Evolutionary conservation across 2,113 vertebrate genomes (phyloP).

Genomic region (Nannobrachium achirus): DNA sequence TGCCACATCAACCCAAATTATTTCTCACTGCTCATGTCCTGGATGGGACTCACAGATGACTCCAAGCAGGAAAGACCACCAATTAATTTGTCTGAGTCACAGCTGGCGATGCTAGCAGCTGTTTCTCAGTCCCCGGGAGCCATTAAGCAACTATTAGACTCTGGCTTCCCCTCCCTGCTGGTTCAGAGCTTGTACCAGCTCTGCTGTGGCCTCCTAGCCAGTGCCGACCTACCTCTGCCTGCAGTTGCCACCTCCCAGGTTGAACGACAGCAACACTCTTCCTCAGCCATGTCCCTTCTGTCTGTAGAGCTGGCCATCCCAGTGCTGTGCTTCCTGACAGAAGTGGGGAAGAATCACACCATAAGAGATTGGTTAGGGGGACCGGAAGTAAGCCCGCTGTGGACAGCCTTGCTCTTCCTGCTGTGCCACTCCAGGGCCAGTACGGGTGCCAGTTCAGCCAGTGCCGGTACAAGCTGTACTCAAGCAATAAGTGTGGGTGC

Average conservation of each 20-base stretch:
- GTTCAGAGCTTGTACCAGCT: conserved; percentile 93
- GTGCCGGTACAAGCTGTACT: conserved; percentile 36
- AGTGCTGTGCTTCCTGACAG: conserved; percentile 93
- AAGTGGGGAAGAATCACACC: conserved; percentile 95
- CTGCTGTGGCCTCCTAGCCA: conserved; percentile 88
- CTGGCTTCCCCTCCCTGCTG: conserved; percentile 91
- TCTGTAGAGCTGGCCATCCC: conserved; percentile 94
- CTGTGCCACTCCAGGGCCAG: conserved; percentile 94
- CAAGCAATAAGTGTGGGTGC: conserved; percentile 26
- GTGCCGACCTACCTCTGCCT: conserved; percentile 85
- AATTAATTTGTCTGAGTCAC: conserved; percentile 88
- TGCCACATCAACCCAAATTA: conserved; percentile 97
- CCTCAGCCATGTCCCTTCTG: conserved; percentile 81
- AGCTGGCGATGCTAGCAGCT: conserved; percentile 92
- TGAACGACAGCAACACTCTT: conserved; percentile 72
- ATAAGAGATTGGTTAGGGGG: conserved; percentile 99
- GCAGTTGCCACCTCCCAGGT: conserved; percentile 76
- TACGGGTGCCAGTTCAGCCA: conserved; percentile 78
- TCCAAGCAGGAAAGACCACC: conserved; percentile 93
- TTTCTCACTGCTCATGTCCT: conserved; percentile 97
- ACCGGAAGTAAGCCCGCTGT: conserved; percentile 94
- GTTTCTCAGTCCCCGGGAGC: conserved; percentile 95
- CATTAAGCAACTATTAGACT: conserved; percentile 95
- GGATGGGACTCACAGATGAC: conserved; percentile 97
- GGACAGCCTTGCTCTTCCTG: conserved; percentile 96